Conservation (phyloP, 1,140 invertebrate species). For the Stenopsyche tienmushanensis region DNA sequence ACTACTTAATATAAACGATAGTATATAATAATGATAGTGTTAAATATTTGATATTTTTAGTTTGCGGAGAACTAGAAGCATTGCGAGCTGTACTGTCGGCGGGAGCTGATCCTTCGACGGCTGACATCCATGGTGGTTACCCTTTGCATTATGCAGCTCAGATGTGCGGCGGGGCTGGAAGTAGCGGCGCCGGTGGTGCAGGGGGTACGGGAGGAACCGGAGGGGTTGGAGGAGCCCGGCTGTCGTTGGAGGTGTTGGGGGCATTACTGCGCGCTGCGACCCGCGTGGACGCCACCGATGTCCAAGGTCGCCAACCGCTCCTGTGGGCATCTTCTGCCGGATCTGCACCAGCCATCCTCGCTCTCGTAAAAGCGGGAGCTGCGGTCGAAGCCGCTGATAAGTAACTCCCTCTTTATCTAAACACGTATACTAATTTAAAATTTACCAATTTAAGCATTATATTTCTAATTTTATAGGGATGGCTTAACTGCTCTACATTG, state of each 20-base stretch:
- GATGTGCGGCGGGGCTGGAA: constrained; percentile 79
- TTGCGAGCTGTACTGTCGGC: constrained; percentile 80
- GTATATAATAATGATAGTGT: no score
- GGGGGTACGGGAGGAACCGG: constrained; percentile 73
- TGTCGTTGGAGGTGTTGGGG: constrained; percentile 79
- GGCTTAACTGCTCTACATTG: constrained; percentile 90
- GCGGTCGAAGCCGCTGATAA: constrained; percentile 77
- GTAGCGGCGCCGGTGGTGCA: constrained; percentile 71
- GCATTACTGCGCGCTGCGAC: constrained; percentile 80
- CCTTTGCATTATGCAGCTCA: constrained; percentile 97
- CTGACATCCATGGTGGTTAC: constrained; percentile 92
- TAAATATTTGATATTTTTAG: constrained; percentile 53
- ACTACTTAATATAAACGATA: no score
- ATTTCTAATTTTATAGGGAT: constrained; percentile 57
- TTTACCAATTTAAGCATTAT: neutral
- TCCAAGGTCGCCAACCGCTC: constrained; percentile 89
- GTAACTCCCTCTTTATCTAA: constrained; percentile 45
- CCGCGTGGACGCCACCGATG: constrained; percentile 81
- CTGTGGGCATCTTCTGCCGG: constrained; percentile 97
- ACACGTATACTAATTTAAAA: constrained; percentile 3
- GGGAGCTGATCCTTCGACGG: constrained; percentile 79
- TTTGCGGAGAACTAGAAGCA: constrained; percentile 87
- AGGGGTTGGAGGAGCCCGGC: constrained; percentile 65
- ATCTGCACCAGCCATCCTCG: constrained; percentile 85
- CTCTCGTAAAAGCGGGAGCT: constrained; percentile 82